Evolutionary conservation across 1,140 invertebrate genomes (phyloP).

Genomic region (Drosophila ananassae): DNA sequence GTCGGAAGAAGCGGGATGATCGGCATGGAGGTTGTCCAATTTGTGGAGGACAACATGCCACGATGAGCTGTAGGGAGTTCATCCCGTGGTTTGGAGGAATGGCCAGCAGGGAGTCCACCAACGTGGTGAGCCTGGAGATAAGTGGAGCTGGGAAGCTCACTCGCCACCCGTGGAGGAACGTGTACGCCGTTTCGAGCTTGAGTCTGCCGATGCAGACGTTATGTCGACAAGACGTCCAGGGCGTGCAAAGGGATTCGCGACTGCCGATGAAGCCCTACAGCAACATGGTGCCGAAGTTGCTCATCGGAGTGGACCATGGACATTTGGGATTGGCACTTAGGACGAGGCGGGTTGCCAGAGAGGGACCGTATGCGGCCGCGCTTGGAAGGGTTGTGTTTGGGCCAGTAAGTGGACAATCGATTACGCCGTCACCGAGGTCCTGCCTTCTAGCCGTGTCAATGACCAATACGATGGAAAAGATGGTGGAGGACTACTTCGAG

Average conservation of each 20-base stretch:
- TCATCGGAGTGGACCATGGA: conserved; percentile 11
- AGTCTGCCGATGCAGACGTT: not conserved
- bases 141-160: no score
- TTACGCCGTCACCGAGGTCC: not conserved
- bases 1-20: no score
- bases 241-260: not conserved
- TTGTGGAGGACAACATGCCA: no score
- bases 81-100: no score
- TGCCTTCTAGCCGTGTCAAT: not conserved
- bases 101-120: no score
- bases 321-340: conserved; percentile 2
- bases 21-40: no score
- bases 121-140: no score
- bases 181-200: no score
- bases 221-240: not conserved
- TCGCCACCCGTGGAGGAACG: no score
- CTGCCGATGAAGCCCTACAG: not conserved
- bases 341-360: not conserved
- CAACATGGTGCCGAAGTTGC: not conserved
- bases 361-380: not conserved
- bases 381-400: conserved; percentile 4
- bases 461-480: conserved; percentile 4
- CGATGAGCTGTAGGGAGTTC: no score
- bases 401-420: not conserved
- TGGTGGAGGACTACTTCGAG: conserved; percentile 13